Percentiles rank a stretch among this genome's conserved stretches.
Evolutionary conservation across 2,797 vertebrate genomes (phyloP).

Genomic region (Hydrocynus forskahlii): DNA sequence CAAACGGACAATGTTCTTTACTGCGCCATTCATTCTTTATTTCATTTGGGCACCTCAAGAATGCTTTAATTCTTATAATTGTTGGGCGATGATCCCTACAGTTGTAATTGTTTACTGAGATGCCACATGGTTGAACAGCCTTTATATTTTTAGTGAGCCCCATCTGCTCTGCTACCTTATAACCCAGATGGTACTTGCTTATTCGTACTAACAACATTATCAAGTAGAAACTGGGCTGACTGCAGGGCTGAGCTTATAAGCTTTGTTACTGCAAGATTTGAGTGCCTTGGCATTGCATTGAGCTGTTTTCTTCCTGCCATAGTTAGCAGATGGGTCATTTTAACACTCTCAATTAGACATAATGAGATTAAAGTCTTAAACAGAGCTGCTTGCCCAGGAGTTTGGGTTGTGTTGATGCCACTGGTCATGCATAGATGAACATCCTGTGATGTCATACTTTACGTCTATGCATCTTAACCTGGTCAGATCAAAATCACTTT

Average conservation of each 20-base stretch:
- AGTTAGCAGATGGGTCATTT: conserved; percentile 42
- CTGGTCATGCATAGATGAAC: not conserved
- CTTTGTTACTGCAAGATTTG: not conserved
- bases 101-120: conserved; percentile 7
- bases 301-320: conserved; percentile 12
- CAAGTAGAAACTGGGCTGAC: conserved; percentile 10
- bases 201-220: not conserved
- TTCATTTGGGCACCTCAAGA: not conserved
- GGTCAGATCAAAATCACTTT: not conserved
- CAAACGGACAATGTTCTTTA: not conserved
- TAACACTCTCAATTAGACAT: conserved; percentile 48
- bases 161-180: conserved; percentile 9
- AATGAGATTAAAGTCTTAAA: conserved; percentile 21
- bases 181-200: not conserved
- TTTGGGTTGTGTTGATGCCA: not conserved
- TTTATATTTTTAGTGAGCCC: not conserved
- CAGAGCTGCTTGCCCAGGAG: not conserved
- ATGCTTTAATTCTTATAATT: not conserved
- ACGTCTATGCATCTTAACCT: not conserved
- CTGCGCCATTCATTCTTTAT: not conserved
- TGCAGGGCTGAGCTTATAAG: conserved; percentile 4
- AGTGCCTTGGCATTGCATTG: not conserved
- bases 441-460: not conserved
- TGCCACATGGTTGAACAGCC: conserved; percentile 3
- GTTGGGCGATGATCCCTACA: not conserved